phyloP scores from a whole-genome alignment of 2,797 vertebrate genomes.

The Eulemur mongoz region DNA sequence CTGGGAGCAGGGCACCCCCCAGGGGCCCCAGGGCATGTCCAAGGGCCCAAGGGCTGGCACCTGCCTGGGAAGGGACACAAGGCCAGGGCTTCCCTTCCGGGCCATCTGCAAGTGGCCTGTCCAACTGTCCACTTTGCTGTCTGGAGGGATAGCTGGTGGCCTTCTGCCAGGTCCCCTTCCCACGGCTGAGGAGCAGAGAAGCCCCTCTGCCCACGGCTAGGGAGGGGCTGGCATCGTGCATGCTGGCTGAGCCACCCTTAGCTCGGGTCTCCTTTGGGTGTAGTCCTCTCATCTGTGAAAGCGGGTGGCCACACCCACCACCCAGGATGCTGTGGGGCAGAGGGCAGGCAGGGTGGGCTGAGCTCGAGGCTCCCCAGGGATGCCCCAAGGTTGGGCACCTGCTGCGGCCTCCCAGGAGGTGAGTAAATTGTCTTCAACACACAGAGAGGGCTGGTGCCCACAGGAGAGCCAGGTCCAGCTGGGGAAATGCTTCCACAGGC shows the following conservation, averaged over 20 bases:
- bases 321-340: rapidly evolving
- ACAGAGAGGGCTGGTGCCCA: neutral
- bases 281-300: rapidly evolving
- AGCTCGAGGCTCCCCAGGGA: rapidly evolving
- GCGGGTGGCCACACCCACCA: rapidly evolving
- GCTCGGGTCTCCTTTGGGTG: neutral
- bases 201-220: neutral
- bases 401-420: neutral
- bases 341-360: neutral
- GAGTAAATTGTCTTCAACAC: neutral
- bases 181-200: neutral
- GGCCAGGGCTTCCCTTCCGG: rapidly evolving
- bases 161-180: neutral
- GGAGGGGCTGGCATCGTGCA: neutral
- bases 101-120: neutral
- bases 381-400: rapidly evolving
- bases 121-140: rapidly evolving
- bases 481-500: neutral
- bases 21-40: neutral
- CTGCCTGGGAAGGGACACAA: neutral
- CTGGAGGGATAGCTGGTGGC: rapidly evolving
- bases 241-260: rapidly evolving
- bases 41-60: rapidly evolving
- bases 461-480: neutral
- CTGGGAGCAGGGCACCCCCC: rapidly evolving